Conservation (phyloP, 1,140 invertebrate genomes). For the Cherax quadricarinatus region DNA sequence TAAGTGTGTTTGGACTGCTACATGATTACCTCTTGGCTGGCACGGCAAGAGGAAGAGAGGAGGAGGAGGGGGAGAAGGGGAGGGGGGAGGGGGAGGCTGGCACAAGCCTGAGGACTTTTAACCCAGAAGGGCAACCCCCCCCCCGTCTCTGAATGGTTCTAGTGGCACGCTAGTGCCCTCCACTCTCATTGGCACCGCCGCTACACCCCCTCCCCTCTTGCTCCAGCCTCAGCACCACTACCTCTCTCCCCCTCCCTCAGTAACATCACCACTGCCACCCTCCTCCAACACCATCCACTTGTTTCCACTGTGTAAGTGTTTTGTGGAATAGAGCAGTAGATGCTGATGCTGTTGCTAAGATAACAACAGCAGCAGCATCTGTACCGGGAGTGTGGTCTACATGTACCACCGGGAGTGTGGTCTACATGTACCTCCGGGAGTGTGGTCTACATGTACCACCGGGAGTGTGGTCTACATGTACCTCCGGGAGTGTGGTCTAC, state of each 20-base stretch:
- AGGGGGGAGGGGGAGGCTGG: background rate
- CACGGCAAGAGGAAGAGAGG: background rate
- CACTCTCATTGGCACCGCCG: slow-evolving; percentile 9
- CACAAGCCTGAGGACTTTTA: slow-evolving; percentile 22
- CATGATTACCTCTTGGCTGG: slow-evolving; percentile 20
- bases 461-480: too few relatives aligned
- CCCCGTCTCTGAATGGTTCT: slow-evolving; percentile 10
- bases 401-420: too few relatives aligned
- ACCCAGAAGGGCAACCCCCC: slow-evolving; percentile 43
- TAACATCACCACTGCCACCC: background rate
- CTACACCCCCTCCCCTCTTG: background rate
- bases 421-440: too few relatives aligned
- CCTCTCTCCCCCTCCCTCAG: background rate
- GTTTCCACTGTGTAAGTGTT: background rate
- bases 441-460: too few relatives aligned
- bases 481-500: too few relatives aligned
- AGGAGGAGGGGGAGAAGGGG: too few relatives aligned
- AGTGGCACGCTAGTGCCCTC: slow-evolving; percentile 39
- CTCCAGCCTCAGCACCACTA: background rate
- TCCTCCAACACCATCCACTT: background rate
- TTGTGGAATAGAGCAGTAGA: too few relatives aligned
- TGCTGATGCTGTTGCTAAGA: too few relatives aligned
- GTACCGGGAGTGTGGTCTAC: too few relatives aligned
- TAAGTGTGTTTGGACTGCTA: slow-evolving; percentile 16
- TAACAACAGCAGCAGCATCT: too few relatives aligned